A percentile compares a stretch with the other conserved stretches of the same genome.
These are phyloP conservation scores for Platalea minor DNA, from an alignment of 2,797 vertebrate genomes.

Conservation along the genomic window DNA sequence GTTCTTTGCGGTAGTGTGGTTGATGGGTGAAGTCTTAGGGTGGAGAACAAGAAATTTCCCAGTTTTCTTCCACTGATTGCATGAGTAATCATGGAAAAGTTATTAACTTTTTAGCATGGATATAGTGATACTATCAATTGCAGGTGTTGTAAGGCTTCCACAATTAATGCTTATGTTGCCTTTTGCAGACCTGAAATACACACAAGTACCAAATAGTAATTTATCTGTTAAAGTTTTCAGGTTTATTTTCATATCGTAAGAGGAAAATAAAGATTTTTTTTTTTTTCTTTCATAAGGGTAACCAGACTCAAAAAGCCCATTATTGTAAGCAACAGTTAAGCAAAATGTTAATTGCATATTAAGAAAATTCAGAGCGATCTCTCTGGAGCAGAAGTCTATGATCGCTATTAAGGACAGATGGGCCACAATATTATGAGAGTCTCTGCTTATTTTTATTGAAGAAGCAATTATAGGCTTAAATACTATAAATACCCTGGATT, in stretches of 20 bases:
- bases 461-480: background rate
- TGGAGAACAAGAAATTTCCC: background rate
- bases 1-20: background rate
- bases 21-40: background rate
- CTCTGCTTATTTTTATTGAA: background rate
- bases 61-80: background rate
- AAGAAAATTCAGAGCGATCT: background rate
- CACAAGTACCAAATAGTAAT: background rate
- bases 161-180: background rate
- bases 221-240: background rate
- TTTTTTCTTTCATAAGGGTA: background rate
- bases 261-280: background rate
- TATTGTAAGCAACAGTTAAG: background rate
- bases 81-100: background rate
- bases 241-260: background rate
- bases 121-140: background rate
- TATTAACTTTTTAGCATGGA: background rate
- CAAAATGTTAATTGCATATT: background rate
- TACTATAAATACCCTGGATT: background rate
- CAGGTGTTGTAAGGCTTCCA: background rate
- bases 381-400: background rate
- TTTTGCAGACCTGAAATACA: background rate
- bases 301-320: background rate
- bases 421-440: background rate
- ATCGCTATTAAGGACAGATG: background rate